Conservation (phyloP, 1,140 invertebrate species). For the Zaprionus ornatus region DNA sequence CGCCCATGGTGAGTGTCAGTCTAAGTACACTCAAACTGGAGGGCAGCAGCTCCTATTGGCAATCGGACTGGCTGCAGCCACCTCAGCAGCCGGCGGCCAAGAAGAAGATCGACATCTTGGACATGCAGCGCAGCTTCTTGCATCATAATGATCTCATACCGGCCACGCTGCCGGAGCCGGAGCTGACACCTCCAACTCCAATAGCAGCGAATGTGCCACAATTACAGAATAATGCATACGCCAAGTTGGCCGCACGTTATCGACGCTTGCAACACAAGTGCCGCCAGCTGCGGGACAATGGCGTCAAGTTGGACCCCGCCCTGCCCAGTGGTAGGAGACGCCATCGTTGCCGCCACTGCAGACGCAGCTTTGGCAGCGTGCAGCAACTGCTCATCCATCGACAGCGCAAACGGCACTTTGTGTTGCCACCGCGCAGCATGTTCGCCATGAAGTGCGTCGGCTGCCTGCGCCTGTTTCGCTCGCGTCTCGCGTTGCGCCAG, state of each 20-base stretch:
- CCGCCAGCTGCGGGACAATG: constrained; percentile 12
- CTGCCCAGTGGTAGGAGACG: background rate
- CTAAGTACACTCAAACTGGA: constrained; percentile 56
- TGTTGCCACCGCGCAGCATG: constrained; percentile 26
- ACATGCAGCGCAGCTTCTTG: constrained; percentile 76
- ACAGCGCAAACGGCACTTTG: constrained; percentile 35
- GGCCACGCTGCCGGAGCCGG: constrained; percentile 4
- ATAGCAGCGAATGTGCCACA: background rate
- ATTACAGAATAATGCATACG: constrained; percentile 38
- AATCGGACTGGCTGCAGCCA: constrained; percentile 54
- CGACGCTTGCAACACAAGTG: constrained; percentile 53
- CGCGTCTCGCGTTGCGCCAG: constrained; percentile 60
- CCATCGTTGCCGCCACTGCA: constrained; percentile 45
- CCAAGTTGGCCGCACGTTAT: constrained; percentile 55
- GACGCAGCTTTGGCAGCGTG: constrained; percentile 35
- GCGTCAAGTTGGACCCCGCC: background rate
- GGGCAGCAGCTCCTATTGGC: constrained; percentile 49
- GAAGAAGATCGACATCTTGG: constrained; percentile 70
- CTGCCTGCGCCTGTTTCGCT: constrained; percentile 57
- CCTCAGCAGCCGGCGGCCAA: constrained; percentile 32
- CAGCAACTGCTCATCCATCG: constrained; percentile 51
- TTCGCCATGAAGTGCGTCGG: constrained; percentile 60
- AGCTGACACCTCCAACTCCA: constrained; percentile 1
- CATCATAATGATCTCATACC: constrained; percentile 61
- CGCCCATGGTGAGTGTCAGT: constrained; percentile 57